Conservation (phyloP, 2,888 invertebrate species). For the Oxytorus armatus region DNA sequence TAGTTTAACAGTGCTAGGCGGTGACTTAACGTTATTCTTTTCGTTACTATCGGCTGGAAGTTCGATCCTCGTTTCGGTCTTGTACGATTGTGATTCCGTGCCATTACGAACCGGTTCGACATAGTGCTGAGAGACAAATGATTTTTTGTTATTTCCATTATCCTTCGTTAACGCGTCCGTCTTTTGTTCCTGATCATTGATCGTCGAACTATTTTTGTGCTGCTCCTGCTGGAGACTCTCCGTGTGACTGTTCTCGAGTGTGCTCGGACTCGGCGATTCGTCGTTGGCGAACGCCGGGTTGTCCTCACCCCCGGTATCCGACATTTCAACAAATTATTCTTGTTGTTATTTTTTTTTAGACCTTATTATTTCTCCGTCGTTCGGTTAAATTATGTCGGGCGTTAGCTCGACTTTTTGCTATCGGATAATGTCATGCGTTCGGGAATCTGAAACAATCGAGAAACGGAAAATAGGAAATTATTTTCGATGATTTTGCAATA, state of each 20-base stretch:
- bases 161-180: conserved; percentile 72
- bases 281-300: conserved; percentile 82
- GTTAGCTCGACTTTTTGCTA: conserved; percentile 36
- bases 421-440: conserved; percentile 78
- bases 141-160: conserved; percentile 76
- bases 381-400: conserved; percentile 14
- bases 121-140: conserved; percentile 80
- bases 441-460: conserved; percentile 72
- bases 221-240: conserved; percentile 71
- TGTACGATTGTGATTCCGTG: conserved; percentile 76
- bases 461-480: conserved; percentile 9
- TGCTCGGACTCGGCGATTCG: conserved; percentile 71
- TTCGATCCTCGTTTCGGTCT: conserved; percentile 81
- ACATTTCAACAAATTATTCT: conserved; percentile 71
- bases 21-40: conserved; percentile 57
- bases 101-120: conserved; percentile 78
- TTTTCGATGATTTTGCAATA: conserved; percentile 11
- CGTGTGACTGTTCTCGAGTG: conserved; percentile 68
- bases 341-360: neutral
- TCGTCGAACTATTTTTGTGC: conserved; percentile 55
- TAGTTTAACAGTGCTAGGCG: conserved; percentile 74
- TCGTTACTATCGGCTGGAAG: conserved; percentile 78
- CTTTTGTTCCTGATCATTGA: conserved; percentile 73
- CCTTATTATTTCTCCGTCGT: conserved; percentile 1
- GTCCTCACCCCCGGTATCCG: conserved; percentile 80